phyloP scores from a whole-genome alignment of 1,140 invertebrate genomes.

The Drosophila varians region DNA sequence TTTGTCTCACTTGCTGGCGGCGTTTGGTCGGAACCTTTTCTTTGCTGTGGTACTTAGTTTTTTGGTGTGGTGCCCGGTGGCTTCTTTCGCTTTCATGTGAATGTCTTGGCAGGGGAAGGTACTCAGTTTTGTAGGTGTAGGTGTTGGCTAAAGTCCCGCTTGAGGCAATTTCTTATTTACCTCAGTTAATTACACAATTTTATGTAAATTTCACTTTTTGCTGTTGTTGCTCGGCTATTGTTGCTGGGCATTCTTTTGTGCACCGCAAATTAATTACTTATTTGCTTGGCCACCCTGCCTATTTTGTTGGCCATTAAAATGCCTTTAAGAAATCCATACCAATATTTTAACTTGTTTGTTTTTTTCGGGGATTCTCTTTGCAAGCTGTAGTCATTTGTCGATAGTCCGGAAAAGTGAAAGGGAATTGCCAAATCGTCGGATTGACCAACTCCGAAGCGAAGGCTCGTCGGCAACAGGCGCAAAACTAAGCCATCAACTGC shows the following conservation, averaged over 20 bases:
- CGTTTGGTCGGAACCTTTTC: constrained; percentile 34
- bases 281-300: constrained; percentile 66
- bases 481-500: constrained; percentile 50
- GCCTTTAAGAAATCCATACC: constrained; percentile 57
- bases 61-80: constrained; percentile 27
- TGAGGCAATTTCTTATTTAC: constrained; percentile 59
- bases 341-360: constrained; percentile 32
- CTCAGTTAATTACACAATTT: constrained; percentile 77
- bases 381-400: constrained; percentile 67
- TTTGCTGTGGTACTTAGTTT: constrained; percentile 21
- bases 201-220: constrained; percentile 79
- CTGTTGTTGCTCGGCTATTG: constrained; percentile 7
- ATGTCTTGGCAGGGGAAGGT: not conserved
- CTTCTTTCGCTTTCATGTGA: constrained; percentile 64
- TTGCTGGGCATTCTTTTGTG: constrained; percentile 64
- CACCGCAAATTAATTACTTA: constrained; percentile 74
- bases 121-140: constrained; percentile 40
- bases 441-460: constrained; percentile 59
- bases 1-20: constrained; percentile 30
- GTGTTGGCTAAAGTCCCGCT: constrained; percentile 54
- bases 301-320: constrained; percentile 77
- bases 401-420: constrained; percentile 73
- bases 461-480: constrained; percentile 12
- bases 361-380: constrained; percentile 35
- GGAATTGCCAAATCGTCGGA: constrained; percentile 72